Percentiles rank a stretch among this genome's conserved stretches.
These are phyloP conservation scores for Macaca nemestrina DNA, from an alignment of 2,113 vertebrate species.

Conservation along the genomic window DNA sequence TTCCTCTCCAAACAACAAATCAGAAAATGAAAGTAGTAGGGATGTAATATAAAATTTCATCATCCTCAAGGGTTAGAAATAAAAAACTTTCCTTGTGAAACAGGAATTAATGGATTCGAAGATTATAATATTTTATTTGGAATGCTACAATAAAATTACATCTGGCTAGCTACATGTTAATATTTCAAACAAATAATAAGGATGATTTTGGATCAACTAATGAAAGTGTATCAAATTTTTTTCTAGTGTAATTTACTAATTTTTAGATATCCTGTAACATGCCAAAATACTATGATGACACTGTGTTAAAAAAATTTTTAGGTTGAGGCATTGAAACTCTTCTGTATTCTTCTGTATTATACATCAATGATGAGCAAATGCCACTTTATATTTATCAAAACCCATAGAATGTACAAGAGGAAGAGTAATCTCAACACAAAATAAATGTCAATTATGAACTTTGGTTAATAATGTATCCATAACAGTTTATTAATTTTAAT, in stretches of 20 bases:
- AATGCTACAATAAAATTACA: constrained; percentile 13
- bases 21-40: background rate
- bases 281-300: background rate
- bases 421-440: background rate
- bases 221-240: background rate
- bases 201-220: background rate
- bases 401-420: background rate
- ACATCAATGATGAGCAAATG: background rate
- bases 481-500: background rate
- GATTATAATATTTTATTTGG: background rate
- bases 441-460: background rate
- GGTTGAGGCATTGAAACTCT: background rate
- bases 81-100: background rate
- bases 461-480: background rate
- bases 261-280: background rate
- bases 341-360: background rate
- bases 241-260: background rate
- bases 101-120: background rate
- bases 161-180: background rate
- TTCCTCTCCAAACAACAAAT: background rate
- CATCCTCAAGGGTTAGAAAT: background rate
- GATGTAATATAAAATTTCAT: background rate
- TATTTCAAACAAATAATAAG: constrained; percentile 22
- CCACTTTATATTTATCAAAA: background rate
- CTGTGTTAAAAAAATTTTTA: background rate